Evolutionary conservation across 2,888 invertebrate species (phyloP), one percentile per base, ranked within the genome.

Genomic region (Yponomeuta malinellus): DNA sequence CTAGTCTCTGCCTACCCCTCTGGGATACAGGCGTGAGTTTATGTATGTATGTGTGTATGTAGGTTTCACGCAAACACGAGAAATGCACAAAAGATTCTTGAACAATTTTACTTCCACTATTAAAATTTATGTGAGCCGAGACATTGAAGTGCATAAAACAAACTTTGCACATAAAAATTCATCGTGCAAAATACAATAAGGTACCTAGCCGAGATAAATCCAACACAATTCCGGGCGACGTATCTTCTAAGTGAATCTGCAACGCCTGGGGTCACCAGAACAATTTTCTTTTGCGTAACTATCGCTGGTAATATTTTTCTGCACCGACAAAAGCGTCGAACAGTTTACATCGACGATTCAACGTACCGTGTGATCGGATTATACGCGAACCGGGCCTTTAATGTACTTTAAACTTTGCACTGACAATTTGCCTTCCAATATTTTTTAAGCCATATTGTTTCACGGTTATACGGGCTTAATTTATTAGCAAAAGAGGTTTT

Each of bases 301-400:
- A 12, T 4, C 52, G 52, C 12, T 15, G 12, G 52, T 59, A 59
- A 59, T 59, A 59, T 59, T 59, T 59, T 59, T 59, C 12, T 59
- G 52, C 52, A 15, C 52, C 52, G 52, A 59, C 52, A 59, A 59
- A 59, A 59, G 52, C 52, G 52, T 59, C 52, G 52, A 59, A 59
- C 52, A 59, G 52, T 15, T 59, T 59, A 59, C 52, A 59, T 59
- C 52, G 52, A 3, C 15, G 52, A 12, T 59, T 12, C 52, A 59
- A 59, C 52, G 52, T 59, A 59, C 15, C 52, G 52, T 59, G 52
- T 59, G 52, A 59, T 59, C 52, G 52, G 52, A 59, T 59, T 59
- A 59, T 59, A 59, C 52, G 52, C 52, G 12, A 59, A 59, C 52
- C 6, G 15, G 52, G 15, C 52, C 52, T 9, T 59, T 15, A 59